Conservation (phyloP, 2,888 invertebrate species). For the Mactromeris polynyma region DNA sequence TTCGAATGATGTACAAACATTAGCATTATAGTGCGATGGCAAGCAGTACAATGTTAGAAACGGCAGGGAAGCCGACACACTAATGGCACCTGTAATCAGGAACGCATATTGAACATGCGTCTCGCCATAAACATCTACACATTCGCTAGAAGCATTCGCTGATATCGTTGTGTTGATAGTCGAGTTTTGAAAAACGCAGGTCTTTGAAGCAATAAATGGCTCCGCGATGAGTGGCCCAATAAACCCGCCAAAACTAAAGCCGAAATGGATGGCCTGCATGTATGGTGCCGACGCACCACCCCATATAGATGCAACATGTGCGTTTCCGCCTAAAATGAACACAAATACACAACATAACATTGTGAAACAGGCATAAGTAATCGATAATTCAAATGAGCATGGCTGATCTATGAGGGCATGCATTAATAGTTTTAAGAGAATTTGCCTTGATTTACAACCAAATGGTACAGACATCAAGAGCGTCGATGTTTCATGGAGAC, state of each 20-base stretch:
- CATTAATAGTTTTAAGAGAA: background rate
- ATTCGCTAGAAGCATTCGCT: background rate
- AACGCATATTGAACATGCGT: constrained; percentile 54
- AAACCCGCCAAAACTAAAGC: constrained; percentile 87
- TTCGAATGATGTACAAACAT: constrained; percentile 19
- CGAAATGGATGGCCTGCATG: constrained; percentile 87
- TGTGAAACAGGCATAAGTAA: background rate
- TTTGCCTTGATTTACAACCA: background rate
- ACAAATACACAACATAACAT: background rate
- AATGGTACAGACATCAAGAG: background rate
- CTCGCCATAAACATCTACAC: constrained; percentile 46
- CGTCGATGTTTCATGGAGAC: background rate
- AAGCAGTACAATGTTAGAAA: constrained; percentile 42
- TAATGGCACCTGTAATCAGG: constrained; percentile 28
- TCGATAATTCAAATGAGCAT: background rate
- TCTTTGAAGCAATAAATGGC: constrained; percentile 83
- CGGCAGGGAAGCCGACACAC: constrained; percentile 45
- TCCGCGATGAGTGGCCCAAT: constrained; percentile 87
- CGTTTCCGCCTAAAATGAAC: constrained; percentile 55
- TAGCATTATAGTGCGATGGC: constrained; percentile 28
- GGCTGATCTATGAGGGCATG: background rate
- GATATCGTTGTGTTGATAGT: background rate
- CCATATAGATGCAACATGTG: constrained; percentile 76
- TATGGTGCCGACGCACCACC: constrained; percentile 84
- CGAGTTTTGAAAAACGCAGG: background rate